Base-by-base conservation (phyloP, 1,140 invertebrate species). In the Pseudomyrmex cubaensis region DNA sequence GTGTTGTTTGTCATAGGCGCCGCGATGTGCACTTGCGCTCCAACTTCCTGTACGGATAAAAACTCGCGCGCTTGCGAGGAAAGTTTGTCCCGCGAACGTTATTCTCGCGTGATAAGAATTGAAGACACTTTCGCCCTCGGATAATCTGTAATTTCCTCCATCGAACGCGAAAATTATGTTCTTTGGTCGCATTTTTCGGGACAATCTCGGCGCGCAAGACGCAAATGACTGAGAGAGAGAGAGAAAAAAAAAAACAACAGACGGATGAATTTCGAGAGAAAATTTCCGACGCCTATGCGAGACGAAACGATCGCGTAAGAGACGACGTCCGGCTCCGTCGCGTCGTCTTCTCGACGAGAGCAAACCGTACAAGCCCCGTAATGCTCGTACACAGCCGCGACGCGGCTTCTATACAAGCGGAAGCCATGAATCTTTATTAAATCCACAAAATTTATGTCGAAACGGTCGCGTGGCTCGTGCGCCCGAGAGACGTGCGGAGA, bases 381-480 rank as follows among this genome's bases (percentile, higher is more conserved):
- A 35, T 59, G 17, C 8, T 9, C 22, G n/a, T 73, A 44, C 85
- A 57, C 63, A 48, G 48, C 80, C 35, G 54, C 12, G 5, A 35
- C 15, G 54, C 3, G 12, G 22, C 10, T 5, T 20, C 72, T 52
- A 52, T 54, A 64, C 50, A 54, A 78, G 61, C 87, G 87, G 87
- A 85, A 89, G 87, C 87, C 84, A 86, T 90, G 82, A 84, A 90
- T 90, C 90, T 90, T 84, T 90, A 90, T 90, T 90, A 90, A 90
- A 89, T 90, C 87, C 80, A 84, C 77, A 61, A 87, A 89, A 90
- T 90, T 90, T 89, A 90, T 87, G 86, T 83, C 80, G 77, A 74
- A 84, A 77, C 70, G 77, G 89, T 90, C 89, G 86, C 89, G 77
- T 89, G 87, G 80, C 85, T 73, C 72, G n/a, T 66, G 69, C 5